Evolutionary conservation across 2,888 invertebrate genomes (phyloP).

Genomic region (Tetragonisca angustula): DNA sequence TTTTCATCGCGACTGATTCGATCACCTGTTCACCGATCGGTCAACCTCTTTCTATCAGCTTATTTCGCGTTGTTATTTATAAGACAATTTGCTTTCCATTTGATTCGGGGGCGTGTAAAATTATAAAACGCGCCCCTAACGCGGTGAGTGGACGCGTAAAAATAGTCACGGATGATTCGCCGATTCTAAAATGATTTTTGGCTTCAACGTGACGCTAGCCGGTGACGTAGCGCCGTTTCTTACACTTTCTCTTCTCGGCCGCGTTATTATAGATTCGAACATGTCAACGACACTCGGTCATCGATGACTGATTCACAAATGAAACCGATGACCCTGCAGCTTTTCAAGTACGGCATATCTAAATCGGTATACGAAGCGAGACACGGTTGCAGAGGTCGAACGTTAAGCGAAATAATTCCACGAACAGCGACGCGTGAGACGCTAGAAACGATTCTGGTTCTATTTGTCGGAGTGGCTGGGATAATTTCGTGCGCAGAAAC

Average conservation of each 20-base stretch:
- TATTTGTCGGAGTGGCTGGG: conserved; percentile 9
- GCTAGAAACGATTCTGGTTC: conserved; percentile 42
- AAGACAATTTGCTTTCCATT: not conserved
- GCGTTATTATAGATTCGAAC: conserved; percentile 40
- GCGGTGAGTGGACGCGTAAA: conserved; percentile 33
- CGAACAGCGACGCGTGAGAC: conserved; percentile 39
- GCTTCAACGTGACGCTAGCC: conserved; percentile 20
- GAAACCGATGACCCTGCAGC: conserved; percentile 52
- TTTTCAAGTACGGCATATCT: conserved; percentile 66
- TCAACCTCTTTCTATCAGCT: conserved; percentile 11
- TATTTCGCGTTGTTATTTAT: conserved; percentile 18
- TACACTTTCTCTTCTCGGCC: conserved; percentile 22
- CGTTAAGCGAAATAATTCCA: conserved; percentile 50
- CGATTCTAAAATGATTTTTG: conserved; percentile 48
- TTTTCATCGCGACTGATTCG: conserved; percentile 12
- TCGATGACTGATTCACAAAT: conserved; percentile 56
- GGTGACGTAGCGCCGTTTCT: conserved; percentile 34
- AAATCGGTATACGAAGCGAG: conserved; percentile 56
- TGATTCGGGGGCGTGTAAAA: not conserved
- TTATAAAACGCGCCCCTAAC: conserved; percentile 16
- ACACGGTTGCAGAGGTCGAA: conserved; percentile 42
- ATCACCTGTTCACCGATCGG: conserved; percentile 18
- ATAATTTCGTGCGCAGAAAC: conserved; percentile 11
- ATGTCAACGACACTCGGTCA: conserved; percentile 54
- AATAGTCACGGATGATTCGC: conserved; percentile 55